A percentile compares a stretch with the other conserved stretches of the same genome.
These are phyloP conservation scores for Anthrax anthrax DNA, from an alignment of 2,888 invertebrate genomes.

Conservation along the genomic window DNA sequence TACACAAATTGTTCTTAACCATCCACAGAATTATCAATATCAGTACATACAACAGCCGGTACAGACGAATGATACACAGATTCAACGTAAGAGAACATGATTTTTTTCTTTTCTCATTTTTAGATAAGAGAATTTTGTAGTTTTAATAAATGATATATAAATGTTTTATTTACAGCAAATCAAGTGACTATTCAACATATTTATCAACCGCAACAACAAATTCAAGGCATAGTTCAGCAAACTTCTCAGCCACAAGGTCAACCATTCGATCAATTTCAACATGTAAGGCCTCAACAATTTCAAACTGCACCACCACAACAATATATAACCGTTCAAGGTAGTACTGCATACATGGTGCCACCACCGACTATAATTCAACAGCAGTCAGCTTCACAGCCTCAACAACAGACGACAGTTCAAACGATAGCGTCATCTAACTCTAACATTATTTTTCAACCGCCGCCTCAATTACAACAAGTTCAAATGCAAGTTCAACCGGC, in stretches of 20 bases:
- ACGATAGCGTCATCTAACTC: slow-evolving; percentile 8
- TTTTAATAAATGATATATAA: too few species aligned
- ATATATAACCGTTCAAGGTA: slow-evolving; percentile 15
- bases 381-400: slow-evolving; percentile 7
- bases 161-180: slow-evolving; percentile 7
- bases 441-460: slow-evolving; percentile 14
- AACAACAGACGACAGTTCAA: slow-evolving; percentile 6
- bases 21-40: slow-evolving; percentile 15
- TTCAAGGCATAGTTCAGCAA: slow-evolving; percentile 14
- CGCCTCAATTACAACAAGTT: slow-evolving; percentile 11
- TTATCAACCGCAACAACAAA: slow-evolving; percentile 15
- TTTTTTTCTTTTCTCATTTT: background rate
- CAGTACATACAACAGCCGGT: slow-evolving; percentile 15
- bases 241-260: slow-evolving; percentile 3
- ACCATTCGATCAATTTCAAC: slow-evolving; percentile 9
- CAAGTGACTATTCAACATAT: slow-evolving; percentile 16
- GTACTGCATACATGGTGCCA: slow-evolving; percentile 15
- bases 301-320: slow-evolving; percentile 12
- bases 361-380: slow-evolving; percentile 15
- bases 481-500: slow-evolving; percentile 12
- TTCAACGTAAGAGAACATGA: slow-evolving; percentile 8
- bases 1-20: slow-evolving; percentile 15
- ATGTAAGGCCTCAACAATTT: slow-evolving; percentile 11
- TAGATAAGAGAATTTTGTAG: background rate
- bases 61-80: slow-evolving; percentile 7